Conservation (phyloP, 2,113 vertebrate genomes). For the Vulpes vulpes region DNA sequence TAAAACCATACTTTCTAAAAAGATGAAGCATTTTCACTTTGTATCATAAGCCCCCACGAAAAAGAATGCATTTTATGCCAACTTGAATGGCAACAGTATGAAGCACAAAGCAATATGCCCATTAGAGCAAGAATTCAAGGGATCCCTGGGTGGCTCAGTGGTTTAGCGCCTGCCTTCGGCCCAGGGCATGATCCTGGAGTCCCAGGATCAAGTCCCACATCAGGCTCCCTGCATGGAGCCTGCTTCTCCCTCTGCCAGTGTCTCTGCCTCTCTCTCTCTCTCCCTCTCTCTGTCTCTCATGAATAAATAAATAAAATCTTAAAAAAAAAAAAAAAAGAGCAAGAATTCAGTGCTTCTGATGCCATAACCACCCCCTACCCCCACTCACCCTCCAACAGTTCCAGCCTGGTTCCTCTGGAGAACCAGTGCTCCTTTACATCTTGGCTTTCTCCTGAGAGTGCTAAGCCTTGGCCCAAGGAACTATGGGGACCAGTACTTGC, state of each 20-base stretch:
- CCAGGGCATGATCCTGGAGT: no score
- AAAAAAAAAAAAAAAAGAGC: no score
- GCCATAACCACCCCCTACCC: rapidly evolving
- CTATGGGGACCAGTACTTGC: neutral
- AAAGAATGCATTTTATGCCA: neutral
- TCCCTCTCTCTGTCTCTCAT: no score
- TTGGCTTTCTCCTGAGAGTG: neutral
- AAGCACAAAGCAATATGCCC: neutral
- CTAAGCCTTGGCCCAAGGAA: neutral
- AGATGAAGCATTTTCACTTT: neutral
- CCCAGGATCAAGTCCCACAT: no score
- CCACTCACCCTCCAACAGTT: neutral
- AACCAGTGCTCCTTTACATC: no score
- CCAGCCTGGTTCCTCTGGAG: neutral
- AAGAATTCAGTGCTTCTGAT: neutral
- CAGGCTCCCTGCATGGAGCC: no score
- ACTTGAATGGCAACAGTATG: neutral
- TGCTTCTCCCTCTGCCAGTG: no score
- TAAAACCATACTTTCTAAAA: neutral
- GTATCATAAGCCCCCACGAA: neutral
- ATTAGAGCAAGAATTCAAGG: neutral
- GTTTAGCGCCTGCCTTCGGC: no score
- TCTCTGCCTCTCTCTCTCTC: no score
- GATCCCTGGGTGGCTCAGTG: no score
- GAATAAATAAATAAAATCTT: no score